Evolutionary conservation across 2,113 vertebrate species (phyloP), one percentile per base, ranked within the genome.

Genomic region (Strix aluco): DNA sequence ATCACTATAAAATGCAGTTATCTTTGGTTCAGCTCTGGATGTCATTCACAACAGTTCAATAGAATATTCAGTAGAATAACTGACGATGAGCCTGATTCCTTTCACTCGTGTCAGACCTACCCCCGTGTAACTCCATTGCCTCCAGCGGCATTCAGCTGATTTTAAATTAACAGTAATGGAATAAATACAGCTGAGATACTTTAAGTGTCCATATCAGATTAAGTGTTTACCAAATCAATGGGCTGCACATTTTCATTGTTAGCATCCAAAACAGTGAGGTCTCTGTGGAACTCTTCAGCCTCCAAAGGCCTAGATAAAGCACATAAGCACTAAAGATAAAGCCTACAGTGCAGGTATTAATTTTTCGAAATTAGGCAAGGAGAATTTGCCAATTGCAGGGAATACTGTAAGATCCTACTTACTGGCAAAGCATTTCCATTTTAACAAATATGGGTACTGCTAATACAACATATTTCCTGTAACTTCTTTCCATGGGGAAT

Each of bases 51-150:
- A 23, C 13, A 89, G 77, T 82, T 97, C 78, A 88, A 75, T 21
- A 72, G 47, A 95, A 79, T 79, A 91, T 93, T 86, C 69, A 94
- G 51, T 63, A 70, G 93, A 86, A 69, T 16, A 81, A 30, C 25
- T 71, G 80, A 65, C 26, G 40, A 57, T 58, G 46, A 52, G 49
- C 61, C 65, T 11, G 2, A 89, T 82, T 81, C 57, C 32, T 94
- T 71, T 58, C 57, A 69, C 26, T 63, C 8, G 0, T 58, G 62
- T 71, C 52, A 81, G 27, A 36, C 18, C 84, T 84, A 67, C 15
- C 32, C 15, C 61, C 3, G 0, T 51, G 44, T 80, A 92, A 81
- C 47, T 85, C 61, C 17, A 15, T 19, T 38, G 72, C 36, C 19
- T 84, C 59, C 32, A 69, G 36, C 11, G 80, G 49, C 49, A 75